Conservation (phyloP, 2,888 invertebrate species). For the Agrochola lychnidis region DNA sequence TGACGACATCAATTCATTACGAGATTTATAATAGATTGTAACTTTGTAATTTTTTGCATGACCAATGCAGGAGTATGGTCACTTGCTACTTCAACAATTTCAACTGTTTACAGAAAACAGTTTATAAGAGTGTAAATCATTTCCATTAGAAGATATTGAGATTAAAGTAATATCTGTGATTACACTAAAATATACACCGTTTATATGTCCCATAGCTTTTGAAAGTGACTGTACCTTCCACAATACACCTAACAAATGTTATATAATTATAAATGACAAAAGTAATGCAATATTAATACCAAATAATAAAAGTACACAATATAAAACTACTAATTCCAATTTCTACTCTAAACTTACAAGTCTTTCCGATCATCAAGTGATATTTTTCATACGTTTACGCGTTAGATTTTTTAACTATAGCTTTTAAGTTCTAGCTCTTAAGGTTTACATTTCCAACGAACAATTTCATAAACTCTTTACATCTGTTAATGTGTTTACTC, state of each 20-base stretch:
- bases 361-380: conserved; percentile 86
- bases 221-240: conserved; percentile 14
- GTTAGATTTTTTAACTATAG: conserved; percentile 79
- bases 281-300: conserved; percentile 59
- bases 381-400: conserved; percentile 82
- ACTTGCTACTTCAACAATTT: not conserved
- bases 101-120: not conserved
- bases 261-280: conserved; percentile 12
- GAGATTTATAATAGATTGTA: not conserved
- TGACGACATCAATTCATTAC: not conserved
- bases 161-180: not conserved
- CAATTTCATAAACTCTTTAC: conserved; percentile 73
- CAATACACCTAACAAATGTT: not conserved
- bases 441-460: conserved; percentile 85
- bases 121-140: not conserved
- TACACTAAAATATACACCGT: not conserved
- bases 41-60: not conserved
- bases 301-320: conserved; percentile 59
- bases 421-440: conserved; percentile 74
- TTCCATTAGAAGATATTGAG: too few relatives aligned
- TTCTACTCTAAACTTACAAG: conserved; percentile 65
- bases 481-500: conserved; percentile 73
- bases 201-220: conserved; percentile 1
- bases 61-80: not conserved
- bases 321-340: conserved; percentile 24